Evolutionary conservation across 2,113 vertebrate genomes (phyloP), one percentile per base, ranked within the genome.

Genomic region (Toxotes jaculatrix): DNA sequence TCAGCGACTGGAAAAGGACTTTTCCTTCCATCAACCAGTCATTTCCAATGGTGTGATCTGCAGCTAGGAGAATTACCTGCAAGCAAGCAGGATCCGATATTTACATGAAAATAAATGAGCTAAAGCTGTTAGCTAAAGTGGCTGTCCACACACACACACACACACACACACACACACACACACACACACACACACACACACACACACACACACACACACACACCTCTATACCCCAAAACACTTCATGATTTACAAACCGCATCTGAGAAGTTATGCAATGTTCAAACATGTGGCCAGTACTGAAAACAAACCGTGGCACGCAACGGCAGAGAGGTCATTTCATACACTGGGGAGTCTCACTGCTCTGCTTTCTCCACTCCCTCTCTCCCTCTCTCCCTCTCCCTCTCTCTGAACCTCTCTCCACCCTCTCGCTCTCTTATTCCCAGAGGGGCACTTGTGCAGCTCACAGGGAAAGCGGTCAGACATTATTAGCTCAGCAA

Each of bases 301-400:
- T 87, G 89, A 93, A 95, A 95, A 92, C 92, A 93, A 92, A 86
- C 87, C 90, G 67, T 90, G 77, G 93, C 95, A 95, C 92, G 93
- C 95, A 93, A 93, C 61, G 74, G 88, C 85, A 88, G 82, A 81
- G 79, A 87, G 92, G 92, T 93, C 90, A 88, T 80, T 85, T 84
- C 79, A 79, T 72, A 72, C 70, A 80, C 82, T 74, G 75, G 71
- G 42, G 79, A 85, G 23, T 60, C 73, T 74, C 11, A 49, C 70
- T n/a, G 43, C 79, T 77, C 63, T 0, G 45, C 67, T 77, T 49
- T 61, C 60, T 21, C 71, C 38, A 1, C 67, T n/a, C 31, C 40
- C 34, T 42, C 67, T 19, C 67, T 78, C 17, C 5, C 27, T 27
- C 27, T 27, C 27, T 27, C 27, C 1, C 27, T 27, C 27, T 27